Evolutionary conservation across 2,113 vertebrate species (phyloP).

Genomic region (Oplegnathus fasciatus): DNA sequence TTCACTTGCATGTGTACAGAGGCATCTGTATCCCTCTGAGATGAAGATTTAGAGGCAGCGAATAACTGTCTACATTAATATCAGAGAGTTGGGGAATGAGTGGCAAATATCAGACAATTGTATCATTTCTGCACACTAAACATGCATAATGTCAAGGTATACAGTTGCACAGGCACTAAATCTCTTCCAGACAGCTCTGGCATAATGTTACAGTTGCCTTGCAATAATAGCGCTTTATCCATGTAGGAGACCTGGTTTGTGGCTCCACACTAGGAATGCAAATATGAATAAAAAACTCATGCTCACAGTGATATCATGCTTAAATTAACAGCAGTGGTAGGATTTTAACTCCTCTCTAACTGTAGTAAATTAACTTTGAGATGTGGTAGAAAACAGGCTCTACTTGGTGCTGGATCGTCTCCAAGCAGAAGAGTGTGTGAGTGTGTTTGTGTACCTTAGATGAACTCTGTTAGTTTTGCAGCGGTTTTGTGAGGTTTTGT

Average conservation of each 20-base stretch:
- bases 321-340: constrained; percentile 48
- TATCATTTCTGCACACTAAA: constrained; percentile 17
- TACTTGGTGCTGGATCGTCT: not conserved
- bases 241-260: constrained; percentile 40
- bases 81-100: constrained; percentile 1
- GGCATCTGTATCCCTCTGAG: not conserved
- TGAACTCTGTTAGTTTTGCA: constrained; percentile 1
- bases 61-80: not conserved
- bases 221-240: constrained; percentile 50
- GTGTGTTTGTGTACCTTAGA: constrained; percentile 3
- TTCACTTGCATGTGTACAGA: constrained; percentile 15
- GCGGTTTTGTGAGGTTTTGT: not conserved
- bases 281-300: constrained; percentile 46
- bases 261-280: constrained; percentile 45
- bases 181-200: constrained; percentile 24
- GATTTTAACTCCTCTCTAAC: constrained; percentile 1
- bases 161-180: constrained; percentile 14
- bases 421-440: not conserved
- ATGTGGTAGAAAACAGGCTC: constrained; percentile 13
- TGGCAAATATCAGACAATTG: constrained; percentile 23
- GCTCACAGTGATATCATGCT: constrained; percentile 52
- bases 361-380: constrained; percentile 20
- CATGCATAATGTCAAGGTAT: constrained; percentile 31
- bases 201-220: constrained; percentile 25
- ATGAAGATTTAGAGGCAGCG: constrained; percentile 7